Conservation (phyloP, 2,797 vertebrate species). For the Notoglanidium macrostoma region DNA sequence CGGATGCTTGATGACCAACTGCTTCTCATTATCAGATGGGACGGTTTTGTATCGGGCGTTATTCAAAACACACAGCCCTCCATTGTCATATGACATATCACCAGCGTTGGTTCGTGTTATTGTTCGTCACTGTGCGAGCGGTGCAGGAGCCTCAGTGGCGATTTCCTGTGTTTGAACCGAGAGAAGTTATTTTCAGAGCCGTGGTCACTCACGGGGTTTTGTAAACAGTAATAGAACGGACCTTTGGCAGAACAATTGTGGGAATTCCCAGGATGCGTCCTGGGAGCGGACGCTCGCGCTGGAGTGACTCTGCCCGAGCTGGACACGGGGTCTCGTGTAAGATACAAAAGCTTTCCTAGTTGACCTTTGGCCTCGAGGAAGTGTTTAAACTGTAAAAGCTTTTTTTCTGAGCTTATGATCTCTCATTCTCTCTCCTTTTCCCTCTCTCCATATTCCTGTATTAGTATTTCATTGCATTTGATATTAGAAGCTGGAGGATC, state of each 20-base stretch:
- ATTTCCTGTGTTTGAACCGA: constrained; percentile 50
- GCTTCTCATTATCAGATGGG: neutral
- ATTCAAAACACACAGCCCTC: neutral
- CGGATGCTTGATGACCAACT: neutral
- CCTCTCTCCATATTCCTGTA: neutral
- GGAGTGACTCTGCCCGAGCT: neutral
- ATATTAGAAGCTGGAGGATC: constrained; percentile 6
- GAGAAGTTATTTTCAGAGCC: constrained; percentile 50
- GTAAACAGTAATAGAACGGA: constrained; percentile 43
- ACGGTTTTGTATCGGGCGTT: neutral
- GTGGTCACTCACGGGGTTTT: constrained; percentile 33
- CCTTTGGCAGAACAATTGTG: constrained; percentile 54
- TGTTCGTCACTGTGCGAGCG: constrained; percentile 26
- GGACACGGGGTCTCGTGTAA: neutral
- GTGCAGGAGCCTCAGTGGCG: constrained; percentile 24
- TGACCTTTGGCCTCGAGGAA: constrained; percentile 22
- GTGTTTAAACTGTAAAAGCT: neutral
- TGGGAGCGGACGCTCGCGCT: constrained; percentile 21
- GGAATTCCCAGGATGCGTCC: constrained; percentile 50
- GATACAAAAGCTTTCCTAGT: neutral
- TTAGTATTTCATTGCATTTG: constrained; percentile 5
- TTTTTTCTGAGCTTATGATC: neutral
- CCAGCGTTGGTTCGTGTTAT: constrained; percentile 4
- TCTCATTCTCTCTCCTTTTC: neutral
- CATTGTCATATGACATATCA: neutral